Evolutionary conservation across 64 coral and sea anemone genomes (phyloP).

Genomic region (Cladopsammia gracilis): DNA sequence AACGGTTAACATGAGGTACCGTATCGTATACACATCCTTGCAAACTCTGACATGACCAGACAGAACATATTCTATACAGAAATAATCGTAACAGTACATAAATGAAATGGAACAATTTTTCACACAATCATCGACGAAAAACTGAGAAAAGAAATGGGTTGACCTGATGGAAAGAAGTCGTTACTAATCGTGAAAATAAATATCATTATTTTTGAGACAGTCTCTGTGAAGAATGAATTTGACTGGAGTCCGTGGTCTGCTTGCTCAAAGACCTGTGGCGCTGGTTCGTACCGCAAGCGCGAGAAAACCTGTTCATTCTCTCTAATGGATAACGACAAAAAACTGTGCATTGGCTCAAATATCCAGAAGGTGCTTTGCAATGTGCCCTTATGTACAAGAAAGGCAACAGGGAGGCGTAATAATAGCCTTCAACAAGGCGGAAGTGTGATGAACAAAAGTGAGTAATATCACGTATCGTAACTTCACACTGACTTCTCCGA

Average conservation of each 20-base stretch:
- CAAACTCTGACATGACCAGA: too few species aligned
- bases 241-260: conserved; percentile 42
- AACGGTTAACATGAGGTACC: too few species aligned
- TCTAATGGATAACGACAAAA: background rate
- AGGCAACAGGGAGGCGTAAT: background rate
- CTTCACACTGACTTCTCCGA: too few species aligned
- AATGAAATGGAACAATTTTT: too few species aligned
- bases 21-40: too few species aligned
- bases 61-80: too few species aligned
- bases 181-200: background rate
- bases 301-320: conserved; percentile 5
- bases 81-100: too few species aligned
- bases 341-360: conserved; percentile 2
- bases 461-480: too few species aligned
- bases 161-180: too few species aligned
- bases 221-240: conserved; percentile 20
- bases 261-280: background rate
- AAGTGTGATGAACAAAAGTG: background rate
- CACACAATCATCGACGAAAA: too few species aligned
- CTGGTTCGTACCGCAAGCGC: conserved; percentile 16
- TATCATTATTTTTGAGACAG: background rate
- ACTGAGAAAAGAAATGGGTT: too few species aligned
- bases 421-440: background rate
- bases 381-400: background rate
- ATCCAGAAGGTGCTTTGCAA: background rate